phyloP scores from a whole-genome alignment of 2,113 vertebrate genomes.

The Bubo blakistoni region DNA sequence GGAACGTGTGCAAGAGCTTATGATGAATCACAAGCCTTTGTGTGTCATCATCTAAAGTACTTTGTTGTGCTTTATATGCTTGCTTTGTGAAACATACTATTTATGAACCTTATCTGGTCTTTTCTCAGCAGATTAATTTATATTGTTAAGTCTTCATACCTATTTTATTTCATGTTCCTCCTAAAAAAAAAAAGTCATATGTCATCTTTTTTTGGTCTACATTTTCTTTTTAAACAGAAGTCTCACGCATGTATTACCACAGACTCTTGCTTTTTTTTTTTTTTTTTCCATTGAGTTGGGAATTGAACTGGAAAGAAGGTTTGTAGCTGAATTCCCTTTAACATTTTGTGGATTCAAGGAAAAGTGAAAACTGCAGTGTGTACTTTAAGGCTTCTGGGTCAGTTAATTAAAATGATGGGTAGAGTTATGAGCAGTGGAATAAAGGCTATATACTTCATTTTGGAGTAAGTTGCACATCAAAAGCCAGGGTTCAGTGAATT shows the following conservation, averaged over 20 bases:
- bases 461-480: neutral
- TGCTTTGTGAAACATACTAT: neutral
- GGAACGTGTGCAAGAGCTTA: neutral
- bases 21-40: neutral
- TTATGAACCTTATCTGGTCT: neutral
- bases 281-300: neutral
- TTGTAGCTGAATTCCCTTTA: neutral
- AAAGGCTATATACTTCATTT: neutral
- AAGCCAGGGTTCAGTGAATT: neutral
- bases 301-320: neutral
- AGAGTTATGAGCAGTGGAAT: neutral
- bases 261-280: neutral
- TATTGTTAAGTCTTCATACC: neutral
- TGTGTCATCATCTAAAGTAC: neutral
- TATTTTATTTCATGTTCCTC: neutral
- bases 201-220: neutral
- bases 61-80: neutral
- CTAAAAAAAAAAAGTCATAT: neutral
- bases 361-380: neutral
- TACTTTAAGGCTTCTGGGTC: neutral
- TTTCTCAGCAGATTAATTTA: neutral
- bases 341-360: neutral
- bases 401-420: neutral
- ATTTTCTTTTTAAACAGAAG: neutral
- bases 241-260: neutral